Conservation (phyloP, 2,113 vertebrate species). For the Seriola aureovittata region DNA sequence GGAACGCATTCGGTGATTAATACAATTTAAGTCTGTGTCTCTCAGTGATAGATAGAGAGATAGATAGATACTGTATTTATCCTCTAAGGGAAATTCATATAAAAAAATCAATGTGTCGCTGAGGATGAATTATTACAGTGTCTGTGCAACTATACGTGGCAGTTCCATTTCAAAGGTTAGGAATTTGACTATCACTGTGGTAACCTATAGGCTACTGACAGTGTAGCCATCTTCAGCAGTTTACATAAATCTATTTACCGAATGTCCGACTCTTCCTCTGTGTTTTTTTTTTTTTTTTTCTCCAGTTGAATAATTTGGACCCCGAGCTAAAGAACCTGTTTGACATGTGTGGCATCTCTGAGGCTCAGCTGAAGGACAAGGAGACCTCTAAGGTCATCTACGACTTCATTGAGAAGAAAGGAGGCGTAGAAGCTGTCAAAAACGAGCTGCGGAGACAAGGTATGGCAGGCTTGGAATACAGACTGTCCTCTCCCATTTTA, state of each 20-base stretch:
- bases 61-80: too few relatives aligned
- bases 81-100: too few relatives aligned
- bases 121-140: background rate
- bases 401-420: constrained; percentile 98
- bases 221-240: background rate
- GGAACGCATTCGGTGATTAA: background rate
- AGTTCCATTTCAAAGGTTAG: background rate
- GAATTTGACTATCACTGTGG: too few relatives aligned
- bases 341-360: constrained; percentile 97
- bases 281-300: background rate
- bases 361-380: constrained; percentile 97
- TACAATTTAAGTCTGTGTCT: background rate
- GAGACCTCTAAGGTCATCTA: constrained; percentile 99
- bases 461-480: constrained; percentile 63
- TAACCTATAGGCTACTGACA: background rate
- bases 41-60: background rate
- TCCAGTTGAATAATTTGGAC: constrained; percentile 96
- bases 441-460: constrained; percentile 96
- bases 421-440: constrained; percentile 98
- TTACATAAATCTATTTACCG: background rate
- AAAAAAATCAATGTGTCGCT: too few relatives aligned
- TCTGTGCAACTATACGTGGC: background rate
- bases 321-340: constrained; percentile 98
- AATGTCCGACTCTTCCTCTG: background rate
- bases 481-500: too few relatives aligned